These are phyloP conservation scores for Tortricodes alternella DNA, from an alignment of 2,888 invertebrate genomes.

Conservation along the genomic window DNA sequence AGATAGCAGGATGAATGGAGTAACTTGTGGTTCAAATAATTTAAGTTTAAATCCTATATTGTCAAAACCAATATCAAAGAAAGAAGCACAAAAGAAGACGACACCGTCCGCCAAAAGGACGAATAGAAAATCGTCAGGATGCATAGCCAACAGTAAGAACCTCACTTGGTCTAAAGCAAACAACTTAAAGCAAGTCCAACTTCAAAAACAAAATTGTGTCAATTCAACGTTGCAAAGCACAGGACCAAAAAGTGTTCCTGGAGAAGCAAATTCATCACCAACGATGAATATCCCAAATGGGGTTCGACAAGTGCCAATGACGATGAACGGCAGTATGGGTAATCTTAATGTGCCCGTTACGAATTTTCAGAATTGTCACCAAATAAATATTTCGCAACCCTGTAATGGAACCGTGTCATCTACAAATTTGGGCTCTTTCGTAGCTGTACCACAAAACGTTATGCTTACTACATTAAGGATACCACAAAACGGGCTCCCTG, in stretches of 20 bases:
- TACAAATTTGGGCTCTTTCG: constrained; percentile 72
- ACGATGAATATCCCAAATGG: constrained; percentile 71
- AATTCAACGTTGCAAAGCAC: constrained; percentile 51
- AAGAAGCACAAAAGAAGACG: constrained; percentile 58
- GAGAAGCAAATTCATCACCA: constrained; percentile 66
- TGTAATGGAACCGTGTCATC: constrained; percentile 68
- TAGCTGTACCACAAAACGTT: constrained; percentile 79
- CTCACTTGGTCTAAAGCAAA: constrained; percentile 77
- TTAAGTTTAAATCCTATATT: constrained; percentile 59
- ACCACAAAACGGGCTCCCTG: constrained; percentile 74
- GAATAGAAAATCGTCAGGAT: constrained; percentile 74
- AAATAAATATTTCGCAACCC: constrained; percentile 67
- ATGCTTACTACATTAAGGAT: constrained; percentile 82
- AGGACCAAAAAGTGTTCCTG: constrained; percentile 47
- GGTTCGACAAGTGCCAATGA: constrained; percentile 68
- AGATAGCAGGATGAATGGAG: constrained; percentile 75
- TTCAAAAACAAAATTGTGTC: constrained; percentile 71
- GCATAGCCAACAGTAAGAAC: constrained; percentile 76
- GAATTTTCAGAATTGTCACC: constrained; percentile 73
- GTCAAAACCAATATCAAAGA: constrained; percentile 57
- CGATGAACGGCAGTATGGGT: constrained; percentile 63
- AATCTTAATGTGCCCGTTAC: constrained; percentile 68
- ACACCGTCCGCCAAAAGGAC: constrained; percentile 59
- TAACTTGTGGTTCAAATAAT: constrained; percentile 75
- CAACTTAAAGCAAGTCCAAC: constrained; percentile 72